Conservation (phyloP, 2,888 invertebrate species). For the Antitype chi region DNA sequence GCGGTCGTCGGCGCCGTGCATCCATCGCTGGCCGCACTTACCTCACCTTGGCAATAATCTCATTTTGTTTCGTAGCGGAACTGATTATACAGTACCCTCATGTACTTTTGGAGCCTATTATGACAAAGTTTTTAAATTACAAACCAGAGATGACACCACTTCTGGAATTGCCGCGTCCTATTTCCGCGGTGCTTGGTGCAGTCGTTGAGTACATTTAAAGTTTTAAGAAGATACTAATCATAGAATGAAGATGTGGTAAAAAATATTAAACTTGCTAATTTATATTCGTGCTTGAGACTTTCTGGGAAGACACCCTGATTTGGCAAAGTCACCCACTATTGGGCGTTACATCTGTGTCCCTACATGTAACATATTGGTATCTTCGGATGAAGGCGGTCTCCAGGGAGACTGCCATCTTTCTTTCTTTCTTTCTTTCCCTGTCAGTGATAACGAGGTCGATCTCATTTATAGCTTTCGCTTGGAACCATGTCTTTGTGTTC, state of each 20-base stretch:
- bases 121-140: constrained; percentile 45
- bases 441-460: constrained; percentile 78
- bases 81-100: constrained; percentile 76
- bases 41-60: constrained; percentile 87
- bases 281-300: constrained; percentile 7
- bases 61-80: constrained; percentile 83
- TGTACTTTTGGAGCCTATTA: constrained; percentile 64
- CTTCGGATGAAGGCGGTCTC: constrained; percentile 69
- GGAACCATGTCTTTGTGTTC: constrained; percentile 62
- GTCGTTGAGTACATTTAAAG: neutral
- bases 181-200: constrained; percentile 3
- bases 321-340: constrained; percentile 26
- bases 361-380: constrained; percentile 59
- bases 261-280: neutral
- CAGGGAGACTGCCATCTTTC: constrained; percentile 75
- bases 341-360: constrained; percentile 28
- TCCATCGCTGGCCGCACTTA: constrained; percentile 81
- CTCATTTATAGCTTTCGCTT: constrained; percentile 75
- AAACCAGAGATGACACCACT: constrained; percentile 31
- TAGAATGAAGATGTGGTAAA: neutral
- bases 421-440: constrained; percentile 76
- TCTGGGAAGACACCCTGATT: neutral
- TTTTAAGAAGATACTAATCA: neutral
- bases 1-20: constrained; percentile 80
- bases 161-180: constrained; percentile 18